Conservation (phyloP, 2,888 invertebrate genomes). For the Encarsia formosa region DNA sequence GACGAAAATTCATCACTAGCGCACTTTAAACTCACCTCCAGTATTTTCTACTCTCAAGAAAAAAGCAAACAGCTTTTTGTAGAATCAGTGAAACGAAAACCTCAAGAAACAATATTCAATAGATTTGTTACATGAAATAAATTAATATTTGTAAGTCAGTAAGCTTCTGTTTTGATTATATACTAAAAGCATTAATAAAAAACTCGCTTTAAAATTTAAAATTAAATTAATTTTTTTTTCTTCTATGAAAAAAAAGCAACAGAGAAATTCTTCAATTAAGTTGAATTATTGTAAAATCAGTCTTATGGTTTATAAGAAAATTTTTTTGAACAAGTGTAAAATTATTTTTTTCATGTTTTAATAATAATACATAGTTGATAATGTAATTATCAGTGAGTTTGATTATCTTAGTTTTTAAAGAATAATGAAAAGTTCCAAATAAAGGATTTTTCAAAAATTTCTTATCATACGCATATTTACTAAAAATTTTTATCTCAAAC, state of each 20-base stretch:
- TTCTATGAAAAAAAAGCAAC: no score
- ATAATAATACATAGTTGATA: no score
- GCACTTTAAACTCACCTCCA: conserved; percentile 23
- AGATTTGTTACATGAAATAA: conserved; percentile 11
- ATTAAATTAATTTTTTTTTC: background rate
- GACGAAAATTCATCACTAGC: no score
- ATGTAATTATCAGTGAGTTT: no score
- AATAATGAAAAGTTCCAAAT: no score
- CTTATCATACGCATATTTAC: no score
- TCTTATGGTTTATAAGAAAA: background rate
- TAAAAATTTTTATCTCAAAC: no score
- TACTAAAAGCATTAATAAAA: background rate
- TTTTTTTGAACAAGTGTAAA: no score
- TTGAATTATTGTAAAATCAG: background rate
- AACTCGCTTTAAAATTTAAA: background rate
- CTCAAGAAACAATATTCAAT: conserved; percentile 16
- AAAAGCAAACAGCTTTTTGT: background rate
- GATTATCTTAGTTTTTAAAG: no score
- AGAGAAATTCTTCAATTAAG: background rate
- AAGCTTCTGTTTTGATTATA: background rate
- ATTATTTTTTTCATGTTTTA: no score
- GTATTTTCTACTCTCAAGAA: conserved; percentile 5
- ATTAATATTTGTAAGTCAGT: conserved; percentile 4
- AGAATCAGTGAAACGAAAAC: conserved; percentile 13
- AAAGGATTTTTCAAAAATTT: no score